A percentile compares a stretch with the other conserved stretches of the same genome.
phyloP scores from a whole-genome alignment of 2,113 vertebrate genomes.

The Alethe castanea region DNA sequence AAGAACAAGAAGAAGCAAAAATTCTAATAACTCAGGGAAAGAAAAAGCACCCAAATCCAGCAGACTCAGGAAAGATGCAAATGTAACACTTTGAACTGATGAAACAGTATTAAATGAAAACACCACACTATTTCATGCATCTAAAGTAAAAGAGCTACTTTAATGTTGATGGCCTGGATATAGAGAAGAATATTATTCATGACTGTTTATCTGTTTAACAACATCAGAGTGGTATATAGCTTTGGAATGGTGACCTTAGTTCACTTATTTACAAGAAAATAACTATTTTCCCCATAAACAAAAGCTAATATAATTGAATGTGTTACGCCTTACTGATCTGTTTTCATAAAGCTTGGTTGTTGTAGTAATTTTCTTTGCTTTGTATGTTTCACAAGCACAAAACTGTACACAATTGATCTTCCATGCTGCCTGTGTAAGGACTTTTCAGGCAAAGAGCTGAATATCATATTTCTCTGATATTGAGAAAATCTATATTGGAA shows the following conservation, averaged over 20 bases:
- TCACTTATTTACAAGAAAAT: conserved; percentile 63
- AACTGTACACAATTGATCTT: conserved; percentile 43
- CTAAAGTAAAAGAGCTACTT: conserved; percentile 23
- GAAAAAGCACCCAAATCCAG: not conserved
- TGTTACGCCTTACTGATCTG: conserved; percentile 43
- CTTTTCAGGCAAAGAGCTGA: not conserved
- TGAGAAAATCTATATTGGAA: not conserved
- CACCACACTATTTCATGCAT: not conserved
- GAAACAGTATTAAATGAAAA: conserved; percentile 41
- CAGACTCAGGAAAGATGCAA: conserved; percentile 19
- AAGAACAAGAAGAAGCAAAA: not conserved
- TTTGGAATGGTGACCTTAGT: conserved; percentile 29
- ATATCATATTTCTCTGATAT: not conserved
- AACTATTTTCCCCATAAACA: conserved; percentile 50
- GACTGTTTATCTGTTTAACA: conserved; percentile 32
- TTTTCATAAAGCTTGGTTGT: conserved; percentile 54
- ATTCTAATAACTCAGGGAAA: not conserved
- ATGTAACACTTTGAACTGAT: conserved; percentile 11
- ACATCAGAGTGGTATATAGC: not conserved
- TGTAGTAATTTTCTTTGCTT: conserved; percentile 46
- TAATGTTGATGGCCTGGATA: conserved; percentile 5
- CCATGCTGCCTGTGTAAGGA: not conserved
- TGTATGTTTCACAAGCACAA: conserved; percentile 36
- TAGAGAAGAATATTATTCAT: conserved; percentile 29
- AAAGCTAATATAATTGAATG: conserved; percentile 30